phyloP scores from a whole-genome alignment of 1,140 invertebrate species.

The Rhagoletis pomonella region DNA sequence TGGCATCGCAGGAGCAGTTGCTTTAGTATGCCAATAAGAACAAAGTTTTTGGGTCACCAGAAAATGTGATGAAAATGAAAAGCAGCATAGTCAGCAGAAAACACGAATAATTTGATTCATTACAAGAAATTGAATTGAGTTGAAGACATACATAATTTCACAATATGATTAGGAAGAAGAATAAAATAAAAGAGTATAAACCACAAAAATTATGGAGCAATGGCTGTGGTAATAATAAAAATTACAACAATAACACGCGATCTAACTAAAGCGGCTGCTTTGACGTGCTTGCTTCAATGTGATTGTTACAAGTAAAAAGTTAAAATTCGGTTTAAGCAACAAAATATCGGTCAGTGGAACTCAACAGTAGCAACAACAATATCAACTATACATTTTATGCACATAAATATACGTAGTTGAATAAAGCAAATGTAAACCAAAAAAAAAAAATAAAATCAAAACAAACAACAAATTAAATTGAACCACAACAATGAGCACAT shows the following conservation, averaged over 20 bases:
- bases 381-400: background rate
- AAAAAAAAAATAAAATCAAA: background rate
- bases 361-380: background rate
- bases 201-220: too few relatives aligned
- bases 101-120: background rate
- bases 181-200: too few relatives aligned
- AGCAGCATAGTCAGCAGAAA: background rate
- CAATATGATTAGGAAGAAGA: too few relatives aligned
- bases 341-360: slow-evolving; percentile 71
- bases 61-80: slow-evolving; percentile 26
- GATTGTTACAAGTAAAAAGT: slow-evolving; percentile 65
- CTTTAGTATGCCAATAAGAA: slow-evolving; percentile 24
- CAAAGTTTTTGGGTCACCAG: background rate
- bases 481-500: slow-evolving; percentile 14
- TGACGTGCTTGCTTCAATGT: background rate
- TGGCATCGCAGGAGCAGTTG: background rate
- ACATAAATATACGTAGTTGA: background rate
- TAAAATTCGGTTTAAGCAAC: slow-evolving; percentile 55
- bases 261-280: slow-evolving; percentile 24
- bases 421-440: background rate
- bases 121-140: too few relatives aligned
- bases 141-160: background rate
- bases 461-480: background rate
- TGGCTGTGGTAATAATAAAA: too few relatives aligned
- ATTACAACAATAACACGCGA: slow-evolving; percentile 21